phyloP scores from a whole-genome alignment of 30 jellyfish, hydroid and myxozoan species.

The Phacellophora camtschatica region DNA sequence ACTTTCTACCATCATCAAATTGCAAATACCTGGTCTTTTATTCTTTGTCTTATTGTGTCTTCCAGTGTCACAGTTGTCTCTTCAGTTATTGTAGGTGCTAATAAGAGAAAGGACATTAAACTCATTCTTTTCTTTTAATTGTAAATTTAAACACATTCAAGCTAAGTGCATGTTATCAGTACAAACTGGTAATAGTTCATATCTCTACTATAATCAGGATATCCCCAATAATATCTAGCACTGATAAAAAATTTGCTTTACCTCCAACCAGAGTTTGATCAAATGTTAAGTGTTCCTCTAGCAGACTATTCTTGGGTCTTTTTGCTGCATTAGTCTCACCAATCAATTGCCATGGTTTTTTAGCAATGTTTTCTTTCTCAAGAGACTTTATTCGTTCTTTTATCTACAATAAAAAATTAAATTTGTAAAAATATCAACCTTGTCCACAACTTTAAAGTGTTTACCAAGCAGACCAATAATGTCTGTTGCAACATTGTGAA shows the following conservation, averaged over 20 bases:
- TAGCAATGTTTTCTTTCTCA: conserved; percentile 79
- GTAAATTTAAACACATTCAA: too few relatives aligned
- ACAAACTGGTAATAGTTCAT: too few relatives aligned
- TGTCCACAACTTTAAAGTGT: not conserved
- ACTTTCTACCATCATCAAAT: too few relatives aligned
- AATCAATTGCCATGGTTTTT: conserved; percentile 90
- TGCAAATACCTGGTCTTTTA: conserved; percentile 84
- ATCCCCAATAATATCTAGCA: too few relatives aligned
- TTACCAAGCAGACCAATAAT: not conserved
- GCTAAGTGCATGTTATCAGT: too few relatives aligned
- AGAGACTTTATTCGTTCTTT: conserved; percentile 50
- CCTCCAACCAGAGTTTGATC: conserved; percentile 94
- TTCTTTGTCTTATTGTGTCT: conserved; percentile 87
- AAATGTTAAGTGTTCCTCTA: conserved; percentile 88
- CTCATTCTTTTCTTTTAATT: too few relatives aligned
- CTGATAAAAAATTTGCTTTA: too few relatives aligned
- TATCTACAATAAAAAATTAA: conserved; percentile 42
- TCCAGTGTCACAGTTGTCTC: conserved; percentile 90
- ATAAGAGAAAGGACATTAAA: not conserved
- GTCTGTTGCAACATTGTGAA: too few relatives aligned
- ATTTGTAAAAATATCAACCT: not conserved
- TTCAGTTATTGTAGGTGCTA: conserved; percentile 97
- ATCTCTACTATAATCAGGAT: too few relatives aligned
- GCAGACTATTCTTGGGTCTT: conserved; percentile 87
- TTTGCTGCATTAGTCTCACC: conserved; percentile 94